These are phyloP conservation scores for Hirtodrosophila alboralis DNA, from an alignment of 2,888 invertebrate genomes.

Conservation along the genomic window DNA sequence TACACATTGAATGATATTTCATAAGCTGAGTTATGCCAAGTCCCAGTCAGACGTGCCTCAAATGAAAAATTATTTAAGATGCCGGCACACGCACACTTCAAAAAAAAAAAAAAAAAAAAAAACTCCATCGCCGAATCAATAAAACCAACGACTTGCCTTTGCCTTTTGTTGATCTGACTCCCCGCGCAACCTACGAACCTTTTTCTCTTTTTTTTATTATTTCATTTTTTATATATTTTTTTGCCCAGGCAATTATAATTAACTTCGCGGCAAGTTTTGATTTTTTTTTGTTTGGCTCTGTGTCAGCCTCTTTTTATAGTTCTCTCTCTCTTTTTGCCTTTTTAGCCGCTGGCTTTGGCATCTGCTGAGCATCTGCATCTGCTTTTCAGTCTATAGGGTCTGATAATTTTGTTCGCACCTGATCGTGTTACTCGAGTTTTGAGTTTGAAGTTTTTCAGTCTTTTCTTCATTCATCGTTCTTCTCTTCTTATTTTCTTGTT, in stretches of 20 bases:
- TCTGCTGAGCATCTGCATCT: conserved; percentile 15
- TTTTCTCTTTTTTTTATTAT: conserved; percentile 13
- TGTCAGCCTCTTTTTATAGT: conserved; percentile 28
- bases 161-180: conserved; percentile 31
- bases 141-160: conserved; percentile 63
- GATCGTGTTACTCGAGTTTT: conserved; percentile 73
- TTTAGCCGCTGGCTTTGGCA: conserved; percentile 32
- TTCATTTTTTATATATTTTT: conserved; percentile 42
- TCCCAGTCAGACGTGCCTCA: conserved; percentile 60
- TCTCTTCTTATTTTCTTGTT: too few relatives aligned
- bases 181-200: conserved; percentile 19
- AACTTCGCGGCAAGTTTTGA: conserved; percentile 80
- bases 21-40: conserved; percentile 56
- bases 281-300: conserved; percentile 59
- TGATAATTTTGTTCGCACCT: conserved; percentile 80
- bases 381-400: conserved; percentile 24
- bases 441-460: conserved; percentile 28
- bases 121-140: conserved; percentile 70
- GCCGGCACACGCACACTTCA: conserved; percentile 73
- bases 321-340: conserved; percentile 11
- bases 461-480: conserved; percentile 13
- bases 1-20: conserved; percentile 71
- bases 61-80: conserved; percentile 77
- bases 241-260: conserved; percentile 78
- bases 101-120: conserved; percentile 8